Percentiles rank a stretch among this genome's conserved stretches.
Evolutionary conservation across 2,888 invertebrate genomes (phyloP).

Genomic region (Ryuthela nishihirai): DNA sequence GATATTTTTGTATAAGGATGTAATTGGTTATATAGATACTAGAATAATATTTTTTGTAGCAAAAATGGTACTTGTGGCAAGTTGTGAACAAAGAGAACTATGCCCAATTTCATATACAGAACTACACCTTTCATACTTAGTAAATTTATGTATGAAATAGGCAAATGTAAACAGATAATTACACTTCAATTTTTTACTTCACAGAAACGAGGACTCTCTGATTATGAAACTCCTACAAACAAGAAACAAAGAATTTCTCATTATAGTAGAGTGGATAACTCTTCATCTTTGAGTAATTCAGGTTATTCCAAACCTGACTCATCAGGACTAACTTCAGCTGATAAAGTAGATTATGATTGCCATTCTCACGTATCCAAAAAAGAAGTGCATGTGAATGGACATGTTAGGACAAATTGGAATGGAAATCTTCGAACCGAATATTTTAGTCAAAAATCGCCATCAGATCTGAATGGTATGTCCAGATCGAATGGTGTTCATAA

Average conservation of each 20-base stretch:
- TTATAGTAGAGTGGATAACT: constrained; percentile 55
- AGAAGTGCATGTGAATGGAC: neutral
- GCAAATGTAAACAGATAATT: too few relatives aligned
- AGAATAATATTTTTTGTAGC: too few relatives aligned
- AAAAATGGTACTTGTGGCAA: too few relatives aligned
- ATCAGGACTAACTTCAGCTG: neutral
- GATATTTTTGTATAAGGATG: too few relatives aligned
- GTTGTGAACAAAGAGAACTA: too few relatives aligned
- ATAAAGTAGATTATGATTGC: neutral
- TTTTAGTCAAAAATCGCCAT: constrained; percentile 7
- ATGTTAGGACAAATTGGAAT: constrained; percentile 1
- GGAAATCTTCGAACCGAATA: neutral
- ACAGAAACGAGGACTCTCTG: too few relatives aligned
- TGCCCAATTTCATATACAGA: too few relatives aligned
- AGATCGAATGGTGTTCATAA: too few relatives aligned
- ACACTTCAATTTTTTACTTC: too few relatives aligned
- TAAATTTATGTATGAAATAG: too few relatives aligned
- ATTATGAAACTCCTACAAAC: constrained; percentile 55
- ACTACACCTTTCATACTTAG: too few relatives aligned
- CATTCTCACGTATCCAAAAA: neutral
- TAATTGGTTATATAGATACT: too few relatives aligned
- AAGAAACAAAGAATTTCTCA: constrained; percentile 87
- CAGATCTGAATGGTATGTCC: constrained; percentile 4
- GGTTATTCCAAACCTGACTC: constrained; percentile 1
- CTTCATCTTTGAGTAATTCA: constrained; percentile 1